Base-by-base conservation (phyloP, 2,888 invertebrate genomes). In the Drosophila recens region DNA sequence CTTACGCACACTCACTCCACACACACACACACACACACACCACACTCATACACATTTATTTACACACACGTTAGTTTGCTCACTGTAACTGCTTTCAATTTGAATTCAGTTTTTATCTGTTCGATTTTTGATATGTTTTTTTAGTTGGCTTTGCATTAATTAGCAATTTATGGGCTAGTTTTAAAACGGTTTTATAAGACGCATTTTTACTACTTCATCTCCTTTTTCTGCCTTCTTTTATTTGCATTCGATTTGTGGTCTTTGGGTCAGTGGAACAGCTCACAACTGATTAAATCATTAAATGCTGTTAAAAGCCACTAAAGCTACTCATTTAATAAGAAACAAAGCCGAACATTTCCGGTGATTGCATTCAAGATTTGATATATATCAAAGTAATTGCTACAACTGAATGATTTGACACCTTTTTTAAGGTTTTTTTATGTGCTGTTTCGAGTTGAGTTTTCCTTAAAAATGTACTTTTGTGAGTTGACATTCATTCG, bases 261-360 rank as follows among this genome's bases (percentile, higher is more conserved):
- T 80, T 59, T 77, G 72, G 88, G 83, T 83, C 80, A 88, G 67
- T 88, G 64, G 86, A 85, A 52, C 82, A 77, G 43, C 49, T 43
- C 17, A 49, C 17, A 42, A 15, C 53, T 68, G 79, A 75, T 72
- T 69, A 33, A 42, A 75, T 84, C 69, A 79, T 72, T 61, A 67
- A 77, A 62, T 20, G 30, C 59, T 49, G 15, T 49, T 59, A 45
- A 51, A 33, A 53, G 10, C 4, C 45, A 52, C 51, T 70, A 38
- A 27, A 54, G 30, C 17, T 8, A 43, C 40, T 48, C 2, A 46
- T 30, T 72, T 38, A 34, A 57, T 23, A 15, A 9, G 9, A 20
- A 20, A 46, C 43, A 36, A 6, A 20, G 4, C 13, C 11, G 4
- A 51, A 36, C 82, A 67, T 42, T 65, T 80, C 70, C 81, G 78